Evolutionary conservation across 2,797 vertebrate genomes (phyloP), one percentile per base, ranked within the genome.

Genomic region (Coilia nasus): DNA sequence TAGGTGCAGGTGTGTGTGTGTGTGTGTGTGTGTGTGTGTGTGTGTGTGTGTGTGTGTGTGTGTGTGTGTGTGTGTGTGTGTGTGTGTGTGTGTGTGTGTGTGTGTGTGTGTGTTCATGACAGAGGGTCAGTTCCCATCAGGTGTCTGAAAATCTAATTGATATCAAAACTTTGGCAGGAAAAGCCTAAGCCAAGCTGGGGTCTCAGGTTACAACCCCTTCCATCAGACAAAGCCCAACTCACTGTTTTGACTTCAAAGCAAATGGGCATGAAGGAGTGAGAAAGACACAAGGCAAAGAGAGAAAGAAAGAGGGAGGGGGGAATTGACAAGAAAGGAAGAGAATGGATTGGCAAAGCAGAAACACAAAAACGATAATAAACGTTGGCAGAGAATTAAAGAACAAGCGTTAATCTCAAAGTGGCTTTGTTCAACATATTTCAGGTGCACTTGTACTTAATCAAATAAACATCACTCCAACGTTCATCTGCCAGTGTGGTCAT

Each of bases 171-270:
- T 46, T 67, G 88, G 88, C 83, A 54, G 90, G 82, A 91, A 92
- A 71, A 87, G 9, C 85, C 67, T 94, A 94, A 95, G 91, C 93
- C 91, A 80, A 83, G 86, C 83, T 85, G 83, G 9, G 81, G 86
- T 92, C 92, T 95, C 91, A 2, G 85, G 92, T 96, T 95, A 93
- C 94, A 54, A 85, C 84, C 85, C 62, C 89, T 90, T 89, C 35
- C 67, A 19, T 28, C 67, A 15, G 67, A 75, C 31, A 14, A 75
- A 75, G 31, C 67, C 15, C 6, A 94, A 89, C 93, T 89, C 91
- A 92, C 91, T 88, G 87, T 92, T 91, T 83, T 90, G 85, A 91
- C 95, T 95, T 97, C 94, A 97, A 96, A 97, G 95, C 83, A 67
- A 54, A 81, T 12, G 82, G 82, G 89, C 88, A 83, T 87, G 25